Evolutionary conservation across 1,140 invertebrate genomes (phyloP), one percentile per base, ranked within the genome.

Genomic region (Branchinecta lynchi): DNA sequence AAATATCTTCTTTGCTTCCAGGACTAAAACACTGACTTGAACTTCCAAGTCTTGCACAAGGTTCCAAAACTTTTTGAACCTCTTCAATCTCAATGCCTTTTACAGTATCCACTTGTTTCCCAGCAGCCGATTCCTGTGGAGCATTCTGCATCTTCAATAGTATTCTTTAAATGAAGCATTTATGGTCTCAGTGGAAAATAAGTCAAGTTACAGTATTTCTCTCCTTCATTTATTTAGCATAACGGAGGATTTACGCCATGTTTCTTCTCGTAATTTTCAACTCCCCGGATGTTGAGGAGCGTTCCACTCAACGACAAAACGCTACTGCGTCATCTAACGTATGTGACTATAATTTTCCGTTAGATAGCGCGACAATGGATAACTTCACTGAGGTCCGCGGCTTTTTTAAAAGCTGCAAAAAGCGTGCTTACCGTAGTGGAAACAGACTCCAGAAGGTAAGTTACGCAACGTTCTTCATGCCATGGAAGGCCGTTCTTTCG

Each of bases 101-200:
- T 60, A 20, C 17, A 15, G 6, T 60, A 60, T 60, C 51, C 17
- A 60, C 51, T 60, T 60, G 51, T 60, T 20, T 60, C 17, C 51
- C 17, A 20, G 51, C 12, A 60, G 51, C 17, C 12, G 51, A 60
- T 60, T 20, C 51, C 12, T 60, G 51, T 60, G 51, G 17, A 60
- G 51, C 51, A 60, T 60, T 60, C 51, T 60, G 51, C 51, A 60
- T 60, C 51, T 60, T 60, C 51, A 60, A 60, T 15, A 60, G 12
- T 15, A 20, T 60, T 60, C 51, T 15, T 60, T 60, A 60, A 60
- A 20, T 60, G 51, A 12, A 60, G 51, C 51, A 60, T 60, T 60
- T 60, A 60, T 60, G 12, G 17, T 60, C 6, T 60, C 17, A 15
- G 51, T 60, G 12, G 51, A 15, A 20, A 12, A 60, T 60, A 60